phyloP scores from a whole-genome alignment of 2,797 vertebrate genomes.

The Notamacropus eugenii region DNA sequence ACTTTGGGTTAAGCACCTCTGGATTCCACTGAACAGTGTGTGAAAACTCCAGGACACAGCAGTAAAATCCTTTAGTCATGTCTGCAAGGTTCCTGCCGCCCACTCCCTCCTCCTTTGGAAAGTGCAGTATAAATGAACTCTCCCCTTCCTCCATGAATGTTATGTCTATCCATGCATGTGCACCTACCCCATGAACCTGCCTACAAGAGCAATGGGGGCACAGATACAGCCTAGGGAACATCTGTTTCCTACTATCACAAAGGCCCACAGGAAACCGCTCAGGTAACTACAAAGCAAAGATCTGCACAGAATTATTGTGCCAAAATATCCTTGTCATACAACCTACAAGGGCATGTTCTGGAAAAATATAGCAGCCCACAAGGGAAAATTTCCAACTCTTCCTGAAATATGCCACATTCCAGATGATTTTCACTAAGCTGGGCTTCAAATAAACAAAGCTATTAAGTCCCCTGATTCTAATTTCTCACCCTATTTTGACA shows the following conservation, averaged over 20 bases:
- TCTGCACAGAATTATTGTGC: conserved; percentile 57
- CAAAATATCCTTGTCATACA: conserved; percentile 29
- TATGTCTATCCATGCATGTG: background rate
- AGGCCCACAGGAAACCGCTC: conserved; percentile 71
- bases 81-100: conserved; percentile 25
- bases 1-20: conserved; percentile 29
- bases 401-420: background rate
- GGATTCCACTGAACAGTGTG: conserved; percentile 41
- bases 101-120: conserved; percentile 22
- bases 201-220: conserved; percentile 41
- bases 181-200: background rate
- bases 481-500: too few relatives aligned
- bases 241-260: conserved; percentile 70
- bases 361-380: background rate
- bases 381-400: conserved; percentile 8
- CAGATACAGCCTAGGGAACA: conserved; percentile 61
- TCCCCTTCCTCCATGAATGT: background rate
- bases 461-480: background rate
- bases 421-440: conserved; percentile 16
- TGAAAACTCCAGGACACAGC: conserved; percentile 1
- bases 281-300: conserved; percentile 59
- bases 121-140: conserved; percentile 35
- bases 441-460: background rate
- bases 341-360: background rate
- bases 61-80: conserved; percentile 30